A percentile compares a stretch with the other conserved stretches of the same genome.
phyloP scores from a whole-genome alignment of 1,140 invertebrate genomes.

The Rhagoletis pomonella region DNA sequence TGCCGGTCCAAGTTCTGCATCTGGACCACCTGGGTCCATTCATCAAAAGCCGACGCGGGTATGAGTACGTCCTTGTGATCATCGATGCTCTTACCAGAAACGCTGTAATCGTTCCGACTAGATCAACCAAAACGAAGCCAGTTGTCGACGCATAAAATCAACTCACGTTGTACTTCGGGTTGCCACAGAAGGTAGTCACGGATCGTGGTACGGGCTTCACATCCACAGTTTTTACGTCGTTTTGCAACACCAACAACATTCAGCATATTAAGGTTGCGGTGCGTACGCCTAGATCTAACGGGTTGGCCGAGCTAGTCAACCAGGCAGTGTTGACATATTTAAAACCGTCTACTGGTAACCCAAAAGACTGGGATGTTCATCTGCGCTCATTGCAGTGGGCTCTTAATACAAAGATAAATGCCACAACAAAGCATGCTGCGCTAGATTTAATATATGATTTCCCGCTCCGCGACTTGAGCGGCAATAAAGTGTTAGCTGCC shows the following conservation, averaged over 20 bases:
- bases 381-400: too few relatives aligned
- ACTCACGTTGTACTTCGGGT: conserved; percentile 27
- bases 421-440: too few relatives aligned
- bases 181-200: conserved; percentile 27
- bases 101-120: background rate
- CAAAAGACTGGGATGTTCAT: conserved; percentile 59
- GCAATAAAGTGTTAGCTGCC: too few relatives aligned
- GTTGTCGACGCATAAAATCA: conserved; percentile 51
- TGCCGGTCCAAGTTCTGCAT: conserved; percentile 30
- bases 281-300: conserved; percentile 56
- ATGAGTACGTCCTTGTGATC: too few relatives aligned
- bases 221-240: conserved; percentile 35
- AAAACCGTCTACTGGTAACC: background rate
- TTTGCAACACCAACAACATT: conserved; percentile 35
- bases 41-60: too few relatives aligned
- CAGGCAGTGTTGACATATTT: conserved; percentile 56
- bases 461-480: too few relatives aligned
- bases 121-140: conserved; percentile 54
- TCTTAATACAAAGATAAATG: too few relatives aligned
- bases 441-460: too few relatives aligned
- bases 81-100: conserved; percentile 35
- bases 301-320: conserved; percentile 61
- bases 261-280: conserved; percentile 50
- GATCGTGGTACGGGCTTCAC: conserved; percentile 50
- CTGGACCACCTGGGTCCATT: too few relatives aligned